Percentiles rank a stretch among this genome's conserved stretches.
Evolutionary conservation across 2,797 vertebrate species (phyloP).

Genomic region (Phataginus tricuspis): DNA sequence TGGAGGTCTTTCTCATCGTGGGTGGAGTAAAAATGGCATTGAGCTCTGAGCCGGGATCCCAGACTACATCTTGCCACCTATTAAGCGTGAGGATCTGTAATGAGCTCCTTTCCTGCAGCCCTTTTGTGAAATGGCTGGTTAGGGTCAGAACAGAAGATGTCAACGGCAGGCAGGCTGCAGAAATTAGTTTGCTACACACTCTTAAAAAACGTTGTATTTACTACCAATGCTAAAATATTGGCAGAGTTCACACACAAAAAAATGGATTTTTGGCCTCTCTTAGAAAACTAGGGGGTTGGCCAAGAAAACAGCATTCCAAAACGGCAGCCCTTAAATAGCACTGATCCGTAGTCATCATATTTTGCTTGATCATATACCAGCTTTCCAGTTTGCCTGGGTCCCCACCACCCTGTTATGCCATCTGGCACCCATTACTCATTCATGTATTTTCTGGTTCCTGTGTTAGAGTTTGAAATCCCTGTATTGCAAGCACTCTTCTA

Average conservation of each 20-base stretch:
- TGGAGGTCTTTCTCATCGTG: neutral
- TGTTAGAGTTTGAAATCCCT: neutral
- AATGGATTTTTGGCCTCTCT: neutral
- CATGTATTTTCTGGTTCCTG: neutral
- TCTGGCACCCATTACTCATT: neutral
- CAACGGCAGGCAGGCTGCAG: neutral
- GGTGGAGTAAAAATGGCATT: neutral
- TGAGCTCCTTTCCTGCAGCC: neutral
- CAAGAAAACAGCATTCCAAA: neutral
- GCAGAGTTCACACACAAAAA: neutral
- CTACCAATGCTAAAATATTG: neutral
- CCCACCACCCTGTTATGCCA: neutral
- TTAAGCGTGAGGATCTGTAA: neutral
- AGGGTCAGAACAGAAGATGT: neutral
- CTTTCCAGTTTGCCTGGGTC: neutral
- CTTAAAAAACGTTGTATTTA: neutral
- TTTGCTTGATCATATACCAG: rapidly evolving
- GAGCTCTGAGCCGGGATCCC: neutral
- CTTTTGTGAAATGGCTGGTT: neutral
- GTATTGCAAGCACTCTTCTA: neutral
- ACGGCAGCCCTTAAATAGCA: no score
- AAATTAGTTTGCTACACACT: neutral
- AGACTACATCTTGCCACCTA: neutral
- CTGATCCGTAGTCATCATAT: rapidly evolving
- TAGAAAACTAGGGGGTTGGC: neutral